Evolutionary conservation across 2,888 invertebrate genomes (phyloP), one percentile per base, ranked within the genome.

Genomic region (Andrena chrysosceles): DNA sequence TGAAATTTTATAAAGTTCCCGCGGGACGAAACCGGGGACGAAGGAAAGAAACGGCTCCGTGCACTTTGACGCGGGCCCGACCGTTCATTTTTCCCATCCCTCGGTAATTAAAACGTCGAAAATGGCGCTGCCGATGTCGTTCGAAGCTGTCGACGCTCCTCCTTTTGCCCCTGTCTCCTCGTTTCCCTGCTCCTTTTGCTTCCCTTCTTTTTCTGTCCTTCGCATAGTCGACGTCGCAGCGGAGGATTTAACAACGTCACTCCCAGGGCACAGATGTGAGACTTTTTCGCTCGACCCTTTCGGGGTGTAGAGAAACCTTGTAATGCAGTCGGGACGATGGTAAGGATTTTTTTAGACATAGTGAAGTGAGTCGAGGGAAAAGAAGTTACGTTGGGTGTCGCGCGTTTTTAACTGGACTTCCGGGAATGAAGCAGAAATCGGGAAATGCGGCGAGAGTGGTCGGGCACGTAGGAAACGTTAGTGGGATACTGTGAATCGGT

Each of bases 51-150:
- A 31, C 16, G 31, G 6, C 4, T 33, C 16, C 56, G 10, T 49
- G 23, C 31, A 3, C 29, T 59, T 31, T 29, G n/a, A 23, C 33
- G 31, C 59, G 48, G 16, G n/a, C 29, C 20, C 0, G 74, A 42
- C 26, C 70, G 62, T 77, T 77, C 67, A 26, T n/a, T 48, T 2
- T 52, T 16, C 33, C 33, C 1, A 7, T 42, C 29, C 7, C 33
- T 35, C 10, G 49, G 35, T 72, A 81, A 81, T 81, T 77, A 73
- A 77, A 72, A 68, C 68, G 70, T 76, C 76, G 54, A 59, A 70
- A 66, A 35, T 69, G 23, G 23, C 42, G 69, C 26, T 59, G 56
- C n/a, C 48, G 31, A 31, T 71, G 48, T 62, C 49, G 35, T 16
- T 16, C 23, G 20, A 29, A 6, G 29, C n/a, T 33, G n/a, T 33